phyloP scores from a whole-genome alignment of 92 coral and sea anemone genomes.

The Isaurus tuberculatus region DNA sequence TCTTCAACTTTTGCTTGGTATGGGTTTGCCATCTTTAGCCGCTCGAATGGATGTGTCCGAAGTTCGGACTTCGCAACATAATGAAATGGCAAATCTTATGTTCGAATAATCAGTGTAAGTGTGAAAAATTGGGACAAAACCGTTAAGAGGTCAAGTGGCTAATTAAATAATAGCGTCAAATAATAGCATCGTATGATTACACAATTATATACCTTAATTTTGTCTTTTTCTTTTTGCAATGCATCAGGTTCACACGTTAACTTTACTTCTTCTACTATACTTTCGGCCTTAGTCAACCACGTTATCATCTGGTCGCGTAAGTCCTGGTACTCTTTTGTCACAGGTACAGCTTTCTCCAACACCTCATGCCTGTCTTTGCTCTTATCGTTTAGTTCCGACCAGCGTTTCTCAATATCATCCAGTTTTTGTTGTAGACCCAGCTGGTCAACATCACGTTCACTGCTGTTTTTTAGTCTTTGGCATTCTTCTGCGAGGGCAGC shows the following conservation, averaged over 20 bases:
- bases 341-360: constrained; percentile 81
- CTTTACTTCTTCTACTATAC: constrained; percentile 68
- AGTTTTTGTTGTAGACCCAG: constrained; percentile 84
- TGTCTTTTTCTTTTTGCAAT: constrained; percentile 75
- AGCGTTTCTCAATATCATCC: constrained; percentile 73
- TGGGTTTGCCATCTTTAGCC: too few relatives aligned
- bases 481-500: constrained; percentile 72
- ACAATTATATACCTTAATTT: constrained; percentile 76
- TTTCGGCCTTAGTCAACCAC: constrained; percentile 84
- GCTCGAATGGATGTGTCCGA: too few relatives aligned
- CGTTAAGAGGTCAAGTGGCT: too few relatives aligned
- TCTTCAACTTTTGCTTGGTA: too few relatives aligned
- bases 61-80: too few relatives aligned
- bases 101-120: too few relatives aligned
- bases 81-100: too few relatives aligned
- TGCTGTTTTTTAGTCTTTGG: constrained; percentile 70
- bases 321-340: constrained; percentile 77
- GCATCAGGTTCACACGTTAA: constrained; percentile 77
- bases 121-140: too few relatives aligned
- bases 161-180: too few relatives aligned
- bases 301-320: constrained; percentile 74
- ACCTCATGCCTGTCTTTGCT: constrained; percentile 71
- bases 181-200: too few relatives aligned
- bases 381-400: constrained; percentile 81
- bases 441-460: constrained; percentile 74